Percentiles rank a stretch among this genome's conserved stretches.
phyloP scores from a whole-genome alignment of 2,113 vertebrate genomes.

The Gopherus flavomarginatus region DNA sequence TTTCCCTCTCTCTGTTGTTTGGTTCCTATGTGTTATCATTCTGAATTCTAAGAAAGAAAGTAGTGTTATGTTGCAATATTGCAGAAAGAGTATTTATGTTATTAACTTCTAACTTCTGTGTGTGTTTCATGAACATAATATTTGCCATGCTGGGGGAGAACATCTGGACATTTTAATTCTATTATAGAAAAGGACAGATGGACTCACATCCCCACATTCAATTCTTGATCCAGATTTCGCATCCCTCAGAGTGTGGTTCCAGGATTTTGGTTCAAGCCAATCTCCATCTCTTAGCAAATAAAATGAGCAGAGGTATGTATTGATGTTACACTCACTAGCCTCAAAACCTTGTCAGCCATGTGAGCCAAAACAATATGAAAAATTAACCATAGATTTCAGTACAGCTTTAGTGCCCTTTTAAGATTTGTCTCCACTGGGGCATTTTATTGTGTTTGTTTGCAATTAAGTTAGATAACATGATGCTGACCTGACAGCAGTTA shows the following conservation, averaged over 20 bases:
- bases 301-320: background rate
- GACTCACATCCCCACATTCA: background rate
- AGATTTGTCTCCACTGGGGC: accelerated
- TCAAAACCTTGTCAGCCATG: background rate
- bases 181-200: accelerated
- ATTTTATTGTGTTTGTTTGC: background rate
- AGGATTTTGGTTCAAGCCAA: background rate
- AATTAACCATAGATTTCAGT: background rate
- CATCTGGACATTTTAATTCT: accelerated
- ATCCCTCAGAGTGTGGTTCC: background rate
- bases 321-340: background rate
- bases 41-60: background rate
- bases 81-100: background rate
- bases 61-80: background rate
- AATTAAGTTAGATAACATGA: background rate
- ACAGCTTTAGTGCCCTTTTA: background rate
- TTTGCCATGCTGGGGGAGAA: accelerated
- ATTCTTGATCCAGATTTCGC: background rate
- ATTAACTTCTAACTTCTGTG: background rate
- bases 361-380: background rate
- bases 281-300: background rate
- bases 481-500: conserved; percentile 19
- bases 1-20: background rate
- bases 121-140: background rate
- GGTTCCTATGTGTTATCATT: background rate